phyloP scores from a whole-genome alignment of 2,113 vertebrate genomes.

The Lynx canadensis region DNA sequence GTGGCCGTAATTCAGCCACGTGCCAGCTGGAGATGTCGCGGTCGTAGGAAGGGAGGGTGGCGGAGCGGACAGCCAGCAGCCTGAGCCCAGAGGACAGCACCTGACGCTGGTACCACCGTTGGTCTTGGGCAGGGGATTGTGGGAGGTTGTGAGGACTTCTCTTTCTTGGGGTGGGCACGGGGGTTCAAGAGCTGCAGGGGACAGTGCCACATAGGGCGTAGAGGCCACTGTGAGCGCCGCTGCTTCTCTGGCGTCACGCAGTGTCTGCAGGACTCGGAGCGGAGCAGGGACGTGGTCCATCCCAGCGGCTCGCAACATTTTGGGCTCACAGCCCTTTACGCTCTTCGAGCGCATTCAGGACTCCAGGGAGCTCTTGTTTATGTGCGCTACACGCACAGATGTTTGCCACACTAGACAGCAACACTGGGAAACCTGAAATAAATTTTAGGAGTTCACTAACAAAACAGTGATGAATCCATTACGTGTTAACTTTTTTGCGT shows the following conservation, averaged over 20 bases:
- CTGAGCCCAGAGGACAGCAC: fast-evolving
- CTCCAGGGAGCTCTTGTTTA: not conserved
- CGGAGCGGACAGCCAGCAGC: fast-evolving
- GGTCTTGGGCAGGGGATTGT: not conserved
- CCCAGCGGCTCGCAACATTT: too few relatives aligned
- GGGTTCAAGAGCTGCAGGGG: not conserved
- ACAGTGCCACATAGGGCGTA: not conserved
- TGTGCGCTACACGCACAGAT: fast-evolving
- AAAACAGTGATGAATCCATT: too few relatives aligned
- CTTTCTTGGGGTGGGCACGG: not conserved
- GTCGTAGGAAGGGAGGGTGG: not conserved
- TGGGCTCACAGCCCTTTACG: not conserved
- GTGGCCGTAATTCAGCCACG: not conserved
- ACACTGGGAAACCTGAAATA: not conserved
- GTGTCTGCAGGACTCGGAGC: not conserved
- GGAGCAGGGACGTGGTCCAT: not conserved
- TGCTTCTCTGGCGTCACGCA: not conserved
- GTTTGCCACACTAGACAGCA: not conserved
- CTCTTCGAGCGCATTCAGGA: not conserved
- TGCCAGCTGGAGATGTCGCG: not conserved
- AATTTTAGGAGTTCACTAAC: not conserved
- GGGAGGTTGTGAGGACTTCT: not conserved
- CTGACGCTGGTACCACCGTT: fast-evolving
- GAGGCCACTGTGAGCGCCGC: not conserved
- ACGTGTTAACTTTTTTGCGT: too few relatives aligned